phyloP scores from a whole-genome alignment of 1,140 invertebrate species.

The Formica selysi region DNA sequence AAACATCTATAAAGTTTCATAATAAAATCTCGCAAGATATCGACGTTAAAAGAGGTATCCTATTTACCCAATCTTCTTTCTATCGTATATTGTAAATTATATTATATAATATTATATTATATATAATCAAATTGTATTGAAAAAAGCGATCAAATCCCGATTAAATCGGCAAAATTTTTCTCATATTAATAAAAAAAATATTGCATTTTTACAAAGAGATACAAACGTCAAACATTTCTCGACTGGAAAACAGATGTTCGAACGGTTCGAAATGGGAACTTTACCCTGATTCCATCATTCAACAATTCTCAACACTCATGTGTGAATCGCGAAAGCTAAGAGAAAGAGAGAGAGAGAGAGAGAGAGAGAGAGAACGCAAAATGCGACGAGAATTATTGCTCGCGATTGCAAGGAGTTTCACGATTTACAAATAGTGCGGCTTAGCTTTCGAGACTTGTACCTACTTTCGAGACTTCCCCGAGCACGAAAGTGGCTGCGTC shows the following conservation, averaged over 20 bases:
- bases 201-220: neutral
- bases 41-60: neutral
- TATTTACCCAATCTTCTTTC: no score
- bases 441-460: constrained; percentile 56
- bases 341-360: neutral
- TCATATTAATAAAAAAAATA: no score
- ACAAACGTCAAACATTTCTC: neutral
- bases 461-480: constrained; percentile 58
- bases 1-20: neutral
- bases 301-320: neutral
- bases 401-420: constrained; percentile 50
- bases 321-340: neutral
- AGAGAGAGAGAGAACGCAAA: neutral
- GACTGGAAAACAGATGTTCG: neutral
- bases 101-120: no score
- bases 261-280: neutral
- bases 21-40: neutral
- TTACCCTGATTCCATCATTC: neutral
- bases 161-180: no score
- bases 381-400: neutral
- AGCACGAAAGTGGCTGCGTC: constrained; percentile 64
- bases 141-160: no score
- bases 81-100: no score
- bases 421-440: constrained; percentile 56
- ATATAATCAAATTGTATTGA: no score